Evolutionary conservation across 2,113 vertebrate genomes (phyloP).

Genomic region (Spizaetus ornatus): DNA sequence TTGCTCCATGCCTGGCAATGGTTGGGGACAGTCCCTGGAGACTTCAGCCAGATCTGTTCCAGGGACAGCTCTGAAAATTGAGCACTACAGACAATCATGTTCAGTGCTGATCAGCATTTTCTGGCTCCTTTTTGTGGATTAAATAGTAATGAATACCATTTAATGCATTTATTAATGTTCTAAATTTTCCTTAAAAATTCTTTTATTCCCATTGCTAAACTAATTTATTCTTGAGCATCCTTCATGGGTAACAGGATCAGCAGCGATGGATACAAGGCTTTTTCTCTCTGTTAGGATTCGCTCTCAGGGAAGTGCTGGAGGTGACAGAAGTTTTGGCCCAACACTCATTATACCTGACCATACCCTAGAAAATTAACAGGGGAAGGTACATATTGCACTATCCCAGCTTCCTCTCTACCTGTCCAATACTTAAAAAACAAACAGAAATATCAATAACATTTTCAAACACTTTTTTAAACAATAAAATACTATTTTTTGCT

Average conservation of each 20-base stretch:
- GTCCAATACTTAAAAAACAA: background rate
- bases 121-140: background rate
- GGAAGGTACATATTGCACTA: background rate
- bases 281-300: background rate
- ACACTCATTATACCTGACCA: background rate
- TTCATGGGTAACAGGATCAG: background rate
- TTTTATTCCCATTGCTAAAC: background rate
- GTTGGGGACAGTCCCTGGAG: background rate
- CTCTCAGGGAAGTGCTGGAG: background rate
- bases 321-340: background rate
- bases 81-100: background rate
- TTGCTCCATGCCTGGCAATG: background rate
- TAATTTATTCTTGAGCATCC: background rate
- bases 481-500: background rate
- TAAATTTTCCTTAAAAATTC: background rate
- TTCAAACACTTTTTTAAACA: background rate
- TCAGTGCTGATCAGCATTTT: background rate
- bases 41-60: background rate
- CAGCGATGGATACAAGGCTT: background rate
- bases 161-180: background rate
- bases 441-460: background rate
- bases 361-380: background rate
- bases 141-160: background rate
- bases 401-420: background rate
- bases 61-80: background rate